A percentile compares a stretch with the other conserved stretches of the same genome.
Conservation (phyloP, 2,888 invertebrate species). For the Scelioninae gen. 2 region DNA sequence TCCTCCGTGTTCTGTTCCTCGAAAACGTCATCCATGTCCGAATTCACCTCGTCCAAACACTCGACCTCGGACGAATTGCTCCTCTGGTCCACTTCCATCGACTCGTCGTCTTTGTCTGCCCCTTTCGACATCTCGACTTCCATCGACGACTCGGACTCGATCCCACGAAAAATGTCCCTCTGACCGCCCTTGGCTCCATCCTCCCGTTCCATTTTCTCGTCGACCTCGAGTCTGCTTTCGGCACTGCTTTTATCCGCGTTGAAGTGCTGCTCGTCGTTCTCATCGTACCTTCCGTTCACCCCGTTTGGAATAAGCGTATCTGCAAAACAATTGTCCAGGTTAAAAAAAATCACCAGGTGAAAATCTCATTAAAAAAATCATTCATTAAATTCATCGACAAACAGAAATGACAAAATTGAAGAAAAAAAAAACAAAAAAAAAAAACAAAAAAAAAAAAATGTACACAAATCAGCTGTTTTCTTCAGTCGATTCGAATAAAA, state of each 20-base stretch:
- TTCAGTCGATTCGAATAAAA: no score
- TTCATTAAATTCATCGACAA: no score
- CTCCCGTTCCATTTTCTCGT: constrained; percentile 65
- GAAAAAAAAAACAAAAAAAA: no score
- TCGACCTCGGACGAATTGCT: constrained; percentile 73
- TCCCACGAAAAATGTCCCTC: constrained; percentile 63
- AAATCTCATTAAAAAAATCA: no score
- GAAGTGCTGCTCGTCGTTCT: constrained; percentile 64
- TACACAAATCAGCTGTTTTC: no score
- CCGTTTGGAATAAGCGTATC: constrained; percentile 75
- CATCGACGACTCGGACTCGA: constrained; percentile 62
- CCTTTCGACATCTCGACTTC: constrained; percentile 55
- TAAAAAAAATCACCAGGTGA: not conserved
- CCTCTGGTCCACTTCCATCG: constrained; percentile 71
- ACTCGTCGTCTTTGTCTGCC: constrained; percentile 58
- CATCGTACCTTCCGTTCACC: constrained; percentile 74
- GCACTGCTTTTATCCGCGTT: constrained; percentile 58
- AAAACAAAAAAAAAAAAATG: no score
- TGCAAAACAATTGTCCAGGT: constrained; percentile 52
- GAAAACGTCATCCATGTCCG: constrained; percentile 61
- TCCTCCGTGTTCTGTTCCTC: constrained; percentile 66
- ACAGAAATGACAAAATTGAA: no score
- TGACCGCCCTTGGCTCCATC: constrained; percentile 67
- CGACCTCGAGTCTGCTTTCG: constrained; percentile 62
- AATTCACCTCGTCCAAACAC: constrained; percentile 70